A percentile compares a stretch with the other conserved stretches of the same genome.
These are phyloP conservation scores for Ctenodactylus gundi DNA, from an alignment of 2,113 vertebrate species.

Conservation along the genomic window DNA sequence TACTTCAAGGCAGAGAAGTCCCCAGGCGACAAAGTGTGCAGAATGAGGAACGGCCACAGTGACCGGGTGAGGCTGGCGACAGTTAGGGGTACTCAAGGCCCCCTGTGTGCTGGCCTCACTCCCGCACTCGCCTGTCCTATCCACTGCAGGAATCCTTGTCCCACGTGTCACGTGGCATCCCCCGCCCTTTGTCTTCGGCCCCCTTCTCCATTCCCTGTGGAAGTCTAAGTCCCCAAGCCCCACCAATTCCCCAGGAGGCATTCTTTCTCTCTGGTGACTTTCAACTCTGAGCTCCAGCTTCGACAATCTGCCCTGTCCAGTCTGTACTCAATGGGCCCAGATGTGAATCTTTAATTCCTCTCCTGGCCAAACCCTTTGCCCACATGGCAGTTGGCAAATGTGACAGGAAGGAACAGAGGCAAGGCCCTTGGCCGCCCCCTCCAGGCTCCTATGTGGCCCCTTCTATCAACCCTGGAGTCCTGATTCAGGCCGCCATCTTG, in stretches of 20 bases:
- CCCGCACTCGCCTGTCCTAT: neutral
- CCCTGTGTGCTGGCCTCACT: neutral
- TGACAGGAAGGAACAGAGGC: neutral
- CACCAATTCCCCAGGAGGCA: neutral
- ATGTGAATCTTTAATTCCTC: neutral
- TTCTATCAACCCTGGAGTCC: neutral
- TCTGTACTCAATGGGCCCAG: neutral
- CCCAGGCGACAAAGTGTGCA: neutral
- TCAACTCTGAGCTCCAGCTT: neutral
- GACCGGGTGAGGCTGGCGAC: neutral
- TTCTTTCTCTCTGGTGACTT: neutral
- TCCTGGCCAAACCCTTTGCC: neutral
- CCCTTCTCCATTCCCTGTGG: neutral
- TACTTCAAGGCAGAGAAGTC: neutral
- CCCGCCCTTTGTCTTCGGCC: neutral
- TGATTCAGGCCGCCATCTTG: neutral
- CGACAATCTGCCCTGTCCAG: neutral
- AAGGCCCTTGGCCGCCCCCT: neutral
- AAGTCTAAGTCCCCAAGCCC: neutral
- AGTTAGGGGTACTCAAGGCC: neutral
- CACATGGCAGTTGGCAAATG: fast-evolving
- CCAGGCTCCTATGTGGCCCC: too few species aligned
- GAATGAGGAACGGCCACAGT: neutral
- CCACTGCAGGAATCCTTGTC: neutral
- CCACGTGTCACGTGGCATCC: neutral